phyloP scores from a whole-genome alignment of 2,797 vertebrate genomes.

The Monodelphis domestica region DNA sequence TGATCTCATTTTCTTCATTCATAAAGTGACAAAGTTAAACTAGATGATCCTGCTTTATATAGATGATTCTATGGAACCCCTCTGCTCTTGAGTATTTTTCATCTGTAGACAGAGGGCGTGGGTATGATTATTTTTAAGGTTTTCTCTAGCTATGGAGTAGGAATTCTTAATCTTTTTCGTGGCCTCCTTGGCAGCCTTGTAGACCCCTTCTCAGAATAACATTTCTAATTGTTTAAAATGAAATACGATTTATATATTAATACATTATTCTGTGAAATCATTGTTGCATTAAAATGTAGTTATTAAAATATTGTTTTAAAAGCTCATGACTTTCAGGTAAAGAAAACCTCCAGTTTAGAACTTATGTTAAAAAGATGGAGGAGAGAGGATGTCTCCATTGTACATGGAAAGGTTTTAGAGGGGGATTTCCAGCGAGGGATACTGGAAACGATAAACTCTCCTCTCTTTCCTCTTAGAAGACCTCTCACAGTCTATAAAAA shows the following conservation, averaged over 20 bases:
- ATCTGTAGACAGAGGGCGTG: background rate
- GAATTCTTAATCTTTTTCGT: background rate
- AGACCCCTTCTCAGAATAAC: too few relatives aligned
- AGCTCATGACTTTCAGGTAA: background rate
- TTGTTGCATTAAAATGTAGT: background rate
- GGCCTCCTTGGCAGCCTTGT: background rate
- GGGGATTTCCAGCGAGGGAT: background rate
- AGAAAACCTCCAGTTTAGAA: background rate
- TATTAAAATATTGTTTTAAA: background rate
- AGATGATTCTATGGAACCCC: background rate
- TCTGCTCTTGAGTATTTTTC: background rate
- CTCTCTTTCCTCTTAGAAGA: background rate
- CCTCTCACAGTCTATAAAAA: background rate
- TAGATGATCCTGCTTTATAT: background rate
- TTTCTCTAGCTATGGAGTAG: background rate
- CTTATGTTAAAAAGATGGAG: background rate
- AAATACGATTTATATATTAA: too few relatives aligned
- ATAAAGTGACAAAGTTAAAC: background rate
- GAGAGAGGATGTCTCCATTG: background rate
- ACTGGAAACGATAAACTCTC: too few relatives aligned
- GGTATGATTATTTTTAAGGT: background rate
- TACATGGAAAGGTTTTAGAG: too few relatives aligned
- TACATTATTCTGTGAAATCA: too few relatives aligned
- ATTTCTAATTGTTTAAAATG: background rate
- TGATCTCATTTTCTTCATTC: background rate